Conservation (phyloP, 1,140 invertebrate genomes). For the Penaeus indicus region DNA sequence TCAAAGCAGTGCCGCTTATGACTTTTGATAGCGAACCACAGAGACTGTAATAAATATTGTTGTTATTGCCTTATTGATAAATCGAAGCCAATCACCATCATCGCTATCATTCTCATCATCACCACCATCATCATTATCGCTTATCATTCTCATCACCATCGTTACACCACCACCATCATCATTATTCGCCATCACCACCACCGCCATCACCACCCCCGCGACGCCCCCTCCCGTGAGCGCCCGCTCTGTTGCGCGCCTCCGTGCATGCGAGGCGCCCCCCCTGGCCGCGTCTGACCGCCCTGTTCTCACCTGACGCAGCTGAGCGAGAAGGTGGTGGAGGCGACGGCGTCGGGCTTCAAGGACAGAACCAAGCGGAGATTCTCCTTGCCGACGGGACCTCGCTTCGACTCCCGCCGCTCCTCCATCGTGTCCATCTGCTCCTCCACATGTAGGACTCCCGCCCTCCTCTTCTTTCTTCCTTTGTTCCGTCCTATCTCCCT, state of each 20-base stretch:
- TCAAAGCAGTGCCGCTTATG: no score
- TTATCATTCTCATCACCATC: background rate
- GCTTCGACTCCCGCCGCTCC: slow-evolving; percentile 67
- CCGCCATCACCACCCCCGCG: background rate
- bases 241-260: background rate
- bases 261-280: no score
- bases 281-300: background rate
- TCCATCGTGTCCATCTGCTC: slow-evolving; percentile 67
- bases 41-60: no score
- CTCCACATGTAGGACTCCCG: slow-evolving; percentile 42
- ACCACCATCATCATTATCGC: background rate
- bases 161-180: background rate
- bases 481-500: background rate
- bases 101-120: no score
- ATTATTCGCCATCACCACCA: background rate
- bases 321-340: slow-evolving; percentile 52
- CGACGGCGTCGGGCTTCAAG: slow-evolving; percentile 49
- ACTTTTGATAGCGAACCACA: no score
- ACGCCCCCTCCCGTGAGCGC: no score
- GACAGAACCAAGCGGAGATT: slow-evolving; percentile 66
- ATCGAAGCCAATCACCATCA: background rate
- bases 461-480: background rate
- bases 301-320: slow-evolving; percentile 22
- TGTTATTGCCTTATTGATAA: background rate
- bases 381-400: slow-evolving; percentile 68